Conservation (phyloP, 2,113 vertebrate genomes). For the Coturnix japonica region DNA sequence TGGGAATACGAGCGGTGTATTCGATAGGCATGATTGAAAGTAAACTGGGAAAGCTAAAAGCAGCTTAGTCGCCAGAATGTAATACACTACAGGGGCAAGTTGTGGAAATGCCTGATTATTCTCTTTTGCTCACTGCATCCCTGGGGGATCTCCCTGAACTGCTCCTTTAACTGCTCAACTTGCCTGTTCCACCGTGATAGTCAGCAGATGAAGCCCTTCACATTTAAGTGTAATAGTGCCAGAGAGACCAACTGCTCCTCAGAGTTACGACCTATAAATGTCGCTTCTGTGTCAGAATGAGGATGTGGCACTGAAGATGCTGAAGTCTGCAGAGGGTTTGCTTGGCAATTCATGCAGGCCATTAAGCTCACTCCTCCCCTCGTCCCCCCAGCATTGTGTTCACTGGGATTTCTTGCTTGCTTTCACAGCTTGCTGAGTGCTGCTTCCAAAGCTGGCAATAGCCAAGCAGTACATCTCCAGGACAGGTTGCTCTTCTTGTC, state of each 20-base stretch:
- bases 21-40: conserved; percentile 45
- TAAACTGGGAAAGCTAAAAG: conserved; percentile 63
- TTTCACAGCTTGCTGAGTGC: conserved; percentile 45
- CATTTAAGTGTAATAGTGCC: conserved; percentile 78
- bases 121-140: conserved; percentile 70
- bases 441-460: conserved; percentile 7
- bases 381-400: conserved; percentile 6
- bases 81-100: conserved; percentile 54
- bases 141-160: conserved; percentile 67
- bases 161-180: conserved; percentile 77
- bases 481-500: neutral
- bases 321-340: conserved; percentile 82
- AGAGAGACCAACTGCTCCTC: conserved; percentile 77
- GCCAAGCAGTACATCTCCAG: conserved; percentile 10
- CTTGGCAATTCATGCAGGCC: conserved; percentile 82
- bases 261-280: conserved; percentile 78
- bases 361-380: conserved; percentile 87
- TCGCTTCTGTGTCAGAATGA: conserved; percentile 71
- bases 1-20: neutral
- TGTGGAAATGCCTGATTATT: conserved; percentile 74
- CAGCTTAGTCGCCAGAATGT: conserved; percentile 64
- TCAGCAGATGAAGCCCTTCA: conserved; percentile 80
- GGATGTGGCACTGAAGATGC: conserved; percentile 68
- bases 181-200: conserved; percentile 78
- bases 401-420: conserved; percentile 63